These are phyloP conservation scores for Calyptommatus sinebrachiatus DNA, from an alignment of 2,113 vertebrate species.

Conservation along the genomic window DNA sequence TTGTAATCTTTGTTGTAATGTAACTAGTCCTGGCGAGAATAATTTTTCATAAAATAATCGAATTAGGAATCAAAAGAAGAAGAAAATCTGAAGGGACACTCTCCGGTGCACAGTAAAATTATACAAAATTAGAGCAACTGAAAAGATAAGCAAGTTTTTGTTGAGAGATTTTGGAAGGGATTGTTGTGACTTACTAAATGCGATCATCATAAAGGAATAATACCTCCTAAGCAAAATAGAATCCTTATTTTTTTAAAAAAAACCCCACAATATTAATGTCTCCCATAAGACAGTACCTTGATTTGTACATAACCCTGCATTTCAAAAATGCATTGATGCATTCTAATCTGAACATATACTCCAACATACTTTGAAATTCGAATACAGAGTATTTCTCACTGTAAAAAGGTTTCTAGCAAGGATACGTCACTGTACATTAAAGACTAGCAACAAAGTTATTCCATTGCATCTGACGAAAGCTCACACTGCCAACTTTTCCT, in stretches of 20 bases:
- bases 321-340: no score
- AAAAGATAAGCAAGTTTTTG: neutral
- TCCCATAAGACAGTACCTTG: no score
- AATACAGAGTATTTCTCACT: neutral
- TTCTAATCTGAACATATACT: neutral
- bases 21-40: neutral
- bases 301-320: no score
- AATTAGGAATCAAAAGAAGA: neutral
- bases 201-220: neutral
- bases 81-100: neutral
- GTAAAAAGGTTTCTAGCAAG: neutral
- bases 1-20: neutral
- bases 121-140: neutral
- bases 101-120: no score
- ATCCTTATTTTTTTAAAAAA: no score
- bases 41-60: neutral
- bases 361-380: neutral
- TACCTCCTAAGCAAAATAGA: neutral
- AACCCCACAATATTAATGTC: no score
- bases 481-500: no score
- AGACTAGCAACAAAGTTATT: no score
- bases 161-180: neutral
- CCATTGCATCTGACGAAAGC: no score
- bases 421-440: no score
- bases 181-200: neutral